Base-by-base conservation (phyloP, 2,797 vertebrate genomes). In the Harpagifer antarcticus region DNA sequence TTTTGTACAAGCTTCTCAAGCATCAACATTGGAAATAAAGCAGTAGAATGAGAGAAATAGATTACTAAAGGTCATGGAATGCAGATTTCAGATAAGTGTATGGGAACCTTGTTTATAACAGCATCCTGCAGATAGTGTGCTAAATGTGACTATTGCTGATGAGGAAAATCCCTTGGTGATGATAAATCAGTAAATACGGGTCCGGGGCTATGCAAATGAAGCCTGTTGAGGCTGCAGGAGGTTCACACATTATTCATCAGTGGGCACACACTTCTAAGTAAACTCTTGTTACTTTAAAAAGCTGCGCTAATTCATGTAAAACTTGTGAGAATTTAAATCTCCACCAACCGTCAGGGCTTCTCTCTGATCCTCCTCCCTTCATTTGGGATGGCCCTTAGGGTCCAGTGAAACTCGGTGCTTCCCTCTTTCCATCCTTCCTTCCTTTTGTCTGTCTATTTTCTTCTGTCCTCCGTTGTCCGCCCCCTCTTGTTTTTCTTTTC, bases 361-460 rank as follows among this genome's bases (percentile, higher is more conserved):
- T 62, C 79, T 91, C 68, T 90, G 85, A 92, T 88, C 89, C 69
- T 65, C 57, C 71, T 76, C 5, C 20, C 56, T 68, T 83, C 77
- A 85, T 83, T 63, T 74, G 80, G 84, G 81, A 72, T 58, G 71
- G 68, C 72, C 88, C 75, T 82, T 55, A 15, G 82, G 86, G 84
- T 84, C 52, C 80, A 71, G 54, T 78, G 74, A 87, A 89, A 78
- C 67, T 72, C 17, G 2, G 11, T 31, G 49, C 73, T 49, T 72
- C n/a, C 57, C 50, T 49, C 63, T 44, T 58, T 23, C 16, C 66
- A 7, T 74, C 64, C 59, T 72, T 68, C 43, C 70, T 54, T 75
- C 56, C 48, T 16, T 50, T n/a, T 17, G 37, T 72, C 55, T 40
- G 45, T 52, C 4, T 60, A 7, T 42, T 77, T 74, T 57, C 6